Evolutionary conservation across 2,888 invertebrate species (phyloP).

Genomic region (Nomada lathburiana): DNA sequence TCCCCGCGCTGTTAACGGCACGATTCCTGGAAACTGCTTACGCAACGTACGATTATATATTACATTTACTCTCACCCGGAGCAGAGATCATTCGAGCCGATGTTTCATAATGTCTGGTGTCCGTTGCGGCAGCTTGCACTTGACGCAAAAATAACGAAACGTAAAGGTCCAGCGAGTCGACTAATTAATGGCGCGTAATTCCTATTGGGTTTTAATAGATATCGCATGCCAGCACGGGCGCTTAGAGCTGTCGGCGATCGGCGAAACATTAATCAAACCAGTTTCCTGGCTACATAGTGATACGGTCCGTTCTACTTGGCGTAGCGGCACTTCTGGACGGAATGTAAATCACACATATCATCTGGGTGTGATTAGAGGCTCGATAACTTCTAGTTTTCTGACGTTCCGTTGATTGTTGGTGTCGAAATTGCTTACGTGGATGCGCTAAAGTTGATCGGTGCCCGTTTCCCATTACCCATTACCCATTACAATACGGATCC

Average conservation of each 20-base stretch:
- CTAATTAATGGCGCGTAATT: constrained; percentile 58
- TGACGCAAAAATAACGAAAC: constrained; percentile 12
- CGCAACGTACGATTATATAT: too few relatives aligned
- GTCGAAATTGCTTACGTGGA: not conserved
- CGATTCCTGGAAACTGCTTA: too few relatives aligned
- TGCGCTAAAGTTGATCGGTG: not conserved
- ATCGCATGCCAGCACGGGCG: constrained; percentile 26
- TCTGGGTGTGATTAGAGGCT: constrained; percentile 51
- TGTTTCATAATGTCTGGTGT: constrained; percentile 20
- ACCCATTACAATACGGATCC: constrained; percentile 21
- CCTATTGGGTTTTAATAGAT: constrained; percentile 57
- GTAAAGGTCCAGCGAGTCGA: constrained; percentile 50
- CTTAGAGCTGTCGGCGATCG: constrained; percentile 65
- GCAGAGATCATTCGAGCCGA: not conserved
- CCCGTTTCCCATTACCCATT: not conserved
- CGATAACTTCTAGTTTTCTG: constrained; percentile 7
- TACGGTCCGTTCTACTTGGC: constrained; percentile 16
- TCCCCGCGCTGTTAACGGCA: not conserved
- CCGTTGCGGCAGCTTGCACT: not conserved
- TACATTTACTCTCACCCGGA: not conserved
- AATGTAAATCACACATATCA: constrained; percentile 46
- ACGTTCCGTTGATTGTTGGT: not conserved
- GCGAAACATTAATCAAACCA: constrained; percentile 68
- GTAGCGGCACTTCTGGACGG: not conserved
- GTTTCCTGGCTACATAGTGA: constrained; percentile 58